These are phyloP conservation scores for Rhinatrema bivittatum DNA, from an alignment of 2,797 vertebrate genomes.

Conservation along the genomic window DNA sequence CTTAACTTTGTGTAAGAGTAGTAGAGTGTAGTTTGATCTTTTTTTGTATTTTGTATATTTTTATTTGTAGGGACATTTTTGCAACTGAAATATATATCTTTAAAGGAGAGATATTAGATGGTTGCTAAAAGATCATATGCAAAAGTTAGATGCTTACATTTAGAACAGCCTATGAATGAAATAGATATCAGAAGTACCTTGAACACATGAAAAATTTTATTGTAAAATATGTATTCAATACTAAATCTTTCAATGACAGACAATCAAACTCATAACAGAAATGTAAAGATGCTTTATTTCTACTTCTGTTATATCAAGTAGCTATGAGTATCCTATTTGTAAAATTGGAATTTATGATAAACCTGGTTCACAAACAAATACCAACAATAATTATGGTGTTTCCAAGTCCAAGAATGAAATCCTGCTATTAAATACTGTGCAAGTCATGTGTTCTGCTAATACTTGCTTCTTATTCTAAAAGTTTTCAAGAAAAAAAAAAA, in stretches of 20 bases:
- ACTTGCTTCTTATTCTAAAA: slow-evolving; percentile 60
- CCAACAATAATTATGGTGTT: slow-evolving; percentile 62
- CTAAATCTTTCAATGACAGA: slow-evolving; percentile 62
- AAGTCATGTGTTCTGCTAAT: slow-evolving; percentile 63
- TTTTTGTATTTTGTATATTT: too few species aligned
- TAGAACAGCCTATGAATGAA: too few species aligned
- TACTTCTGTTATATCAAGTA: slow-evolving; percentile 61
- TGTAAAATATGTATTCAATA: slow-evolving; percentile 58
- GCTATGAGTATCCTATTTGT: slow-evolving; percentile 62
- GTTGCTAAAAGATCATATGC: too few species aligned
- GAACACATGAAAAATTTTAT: too few species aligned
- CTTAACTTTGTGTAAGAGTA: too few species aligned
- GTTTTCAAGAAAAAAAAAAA: slow-evolving; percentile 56
- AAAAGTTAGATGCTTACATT: too few species aligned
- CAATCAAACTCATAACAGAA: slow-evolving; percentile 67
- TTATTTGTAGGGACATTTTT: too few species aligned
- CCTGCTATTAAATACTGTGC: slow-evolving; percentile 69
- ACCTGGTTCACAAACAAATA: slow-evolving; percentile 61
- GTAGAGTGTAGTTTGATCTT: too few species aligned
- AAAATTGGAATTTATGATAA: slow-evolving; percentile 63
- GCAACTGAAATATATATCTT: too few species aligned
- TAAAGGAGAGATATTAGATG: too few species aligned
- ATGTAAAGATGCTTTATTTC: slow-evolving; percentile 73
- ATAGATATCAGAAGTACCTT: too few species aligned
- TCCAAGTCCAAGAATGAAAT: slow-evolving; percentile 70